Evolutionary conservation across 2,888 invertebrate species (phyloP).

Genomic region (Scaptomyza tumidula): DNA sequence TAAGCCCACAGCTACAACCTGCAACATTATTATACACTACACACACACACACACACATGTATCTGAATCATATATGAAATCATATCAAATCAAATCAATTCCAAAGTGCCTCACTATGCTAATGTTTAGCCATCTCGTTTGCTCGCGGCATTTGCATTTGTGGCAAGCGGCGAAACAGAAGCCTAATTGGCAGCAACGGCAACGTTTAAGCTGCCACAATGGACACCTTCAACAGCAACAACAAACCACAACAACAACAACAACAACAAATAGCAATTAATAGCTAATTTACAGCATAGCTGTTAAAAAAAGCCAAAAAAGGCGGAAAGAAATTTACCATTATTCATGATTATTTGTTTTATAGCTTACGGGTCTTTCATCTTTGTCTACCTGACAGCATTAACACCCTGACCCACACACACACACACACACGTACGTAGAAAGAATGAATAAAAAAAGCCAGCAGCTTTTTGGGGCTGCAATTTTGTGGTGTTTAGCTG

Average conservation of each 20-base stretch:
- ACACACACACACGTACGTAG: slow-evolving; percentile 38
- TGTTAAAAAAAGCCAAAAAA: slow-evolving; percentile 73
- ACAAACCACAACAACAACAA: neutral
- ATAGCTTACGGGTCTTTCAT: slow-evolving; percentile 58
- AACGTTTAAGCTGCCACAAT: slow-evolving; percentile 9
- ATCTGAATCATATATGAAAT: slow-evolving; percentile 58
- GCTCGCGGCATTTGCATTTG: slow-evolving; percentile 63
- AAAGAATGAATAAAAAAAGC: slow-evolving; percentile 26
- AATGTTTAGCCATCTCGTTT: slow-evolving; percentile 36
- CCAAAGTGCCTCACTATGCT: slow-evolving; percentile 56
- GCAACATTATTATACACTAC: slow-evolving; percentile 47
- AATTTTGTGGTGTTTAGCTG: slow-evolving; percentile 76
- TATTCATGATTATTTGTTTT: slow-evolving; percentile 79
- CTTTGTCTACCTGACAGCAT: slow-evolving; percentile 62
- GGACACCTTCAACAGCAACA: neutral
- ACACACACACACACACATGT: slow-evolving; percentile 10
- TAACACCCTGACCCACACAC: slow-evolving; percentile 45
- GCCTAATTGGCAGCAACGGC: slow-evolving; percentile 63
- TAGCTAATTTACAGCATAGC: slow-evolving; percentile 71
- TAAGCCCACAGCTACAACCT: slow-evolving; percentile 46
- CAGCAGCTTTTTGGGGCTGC: slow-evolving; percentile 77
- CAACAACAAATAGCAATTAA: slow-evolving; percentile 58
- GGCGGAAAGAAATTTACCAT: slow-evolving; percentile 43
- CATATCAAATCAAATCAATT: slow-evolving; percentile 65
- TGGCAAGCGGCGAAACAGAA: slow-evolving; percentile 37